Percentiles rank a stretch among this genome's conserved stretches.
Conservation (phyloP, 2,113 vertebrate species). For the crab-eating macaque (Macaca fascicularis) region T2T-MFA8v1.1 NC_088386.1:6013001-6013500, state of each 20-base stretch:
- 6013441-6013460: background rate
- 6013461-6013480: background rate
- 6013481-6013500: background rate
- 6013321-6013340: background rate
- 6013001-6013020: background rate
- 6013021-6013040: background rate
- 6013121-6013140: background rate
- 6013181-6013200: background rate
- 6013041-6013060: background rate
- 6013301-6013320: background rate
- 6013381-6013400: background rate
- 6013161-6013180: background rate
- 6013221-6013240: background rate
- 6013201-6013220: fast-evolving
- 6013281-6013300: background rate
- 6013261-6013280: background rate
- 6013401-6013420: background rate
- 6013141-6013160: background rate
- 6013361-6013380: background rate
- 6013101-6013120: background rate
- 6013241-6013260: fast-evolving
- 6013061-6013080: background rate
- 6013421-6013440: background rate
- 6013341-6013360: background rate
- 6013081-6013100: background rate